These are phyloP conservation scores for Phyllostomus hastatus DNA, from an alignment of 2,113 vertebrate species.

Conservation along the genomic window DNA sequence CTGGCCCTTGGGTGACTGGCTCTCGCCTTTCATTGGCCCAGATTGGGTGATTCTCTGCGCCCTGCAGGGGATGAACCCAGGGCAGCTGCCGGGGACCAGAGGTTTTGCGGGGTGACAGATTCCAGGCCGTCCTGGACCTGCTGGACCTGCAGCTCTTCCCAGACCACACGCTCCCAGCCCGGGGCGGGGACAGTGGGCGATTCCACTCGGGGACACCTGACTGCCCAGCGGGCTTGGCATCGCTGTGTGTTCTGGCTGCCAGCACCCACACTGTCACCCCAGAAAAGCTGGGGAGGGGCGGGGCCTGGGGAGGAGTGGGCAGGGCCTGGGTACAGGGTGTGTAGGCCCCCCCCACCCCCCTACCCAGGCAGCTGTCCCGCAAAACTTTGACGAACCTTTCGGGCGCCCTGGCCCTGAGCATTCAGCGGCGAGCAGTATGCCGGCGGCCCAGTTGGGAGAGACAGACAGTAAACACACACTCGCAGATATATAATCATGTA, in stretches of 20 bases:
- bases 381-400: background rate
- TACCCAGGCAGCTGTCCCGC: background rate
- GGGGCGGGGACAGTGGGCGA: background rate
- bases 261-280: background rate
- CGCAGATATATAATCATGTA: background rate
- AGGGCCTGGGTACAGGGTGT: background rate
- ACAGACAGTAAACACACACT: background rate
- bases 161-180: background rate
- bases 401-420: background rate
- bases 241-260: accelerated
- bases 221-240: background rate
- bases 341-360: too few relatives aligned
- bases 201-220: background rate
- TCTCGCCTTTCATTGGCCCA: background rate
- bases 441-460: background rate
- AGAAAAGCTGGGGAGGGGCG: background rate
- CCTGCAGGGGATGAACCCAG: background rate
- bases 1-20: background rate
- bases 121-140: accelerated
- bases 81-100: background rate
- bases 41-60: background rate
- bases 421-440: background rate
- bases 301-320: background rate
- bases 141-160: background rate
- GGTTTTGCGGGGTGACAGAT: background rate